Conservation (phyloP, 2,797 vertebrate genomes). For the Loriculus beryllinus region DNA sequence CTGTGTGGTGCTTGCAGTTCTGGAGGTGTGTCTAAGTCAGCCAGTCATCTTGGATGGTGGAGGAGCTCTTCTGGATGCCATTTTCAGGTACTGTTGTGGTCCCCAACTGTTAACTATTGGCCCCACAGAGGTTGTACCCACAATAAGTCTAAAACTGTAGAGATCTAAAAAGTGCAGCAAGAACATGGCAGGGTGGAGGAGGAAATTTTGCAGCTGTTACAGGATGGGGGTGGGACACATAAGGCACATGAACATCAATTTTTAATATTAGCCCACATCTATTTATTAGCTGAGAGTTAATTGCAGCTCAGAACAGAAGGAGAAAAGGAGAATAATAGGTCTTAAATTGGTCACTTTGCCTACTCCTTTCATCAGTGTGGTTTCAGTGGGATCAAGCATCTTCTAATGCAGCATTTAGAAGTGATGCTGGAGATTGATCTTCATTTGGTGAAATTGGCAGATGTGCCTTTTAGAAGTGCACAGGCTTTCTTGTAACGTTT, state of each 20-base stretch:
- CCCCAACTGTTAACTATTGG: neutral
- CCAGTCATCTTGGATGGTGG: neutral
- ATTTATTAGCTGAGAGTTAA: conserved; percentile 58
- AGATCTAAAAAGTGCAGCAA: neutral
- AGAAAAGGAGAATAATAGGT: conserved; percentile 36
- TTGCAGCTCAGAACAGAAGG: conserved; percentile 33
- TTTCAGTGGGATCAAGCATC: conserved; percentile 21
- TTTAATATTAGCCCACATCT: conserved; percentile 54
- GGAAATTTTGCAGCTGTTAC: conserved; percentile 25
- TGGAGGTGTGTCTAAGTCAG: neutral
- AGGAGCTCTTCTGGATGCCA: neutral
- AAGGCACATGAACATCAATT: conserved; percentile 5
- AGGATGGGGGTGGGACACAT: conserved; percentile 9
- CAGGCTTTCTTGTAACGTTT: neutral
- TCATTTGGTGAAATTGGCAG: neutral
- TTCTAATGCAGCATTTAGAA: conserved; percentile 22
- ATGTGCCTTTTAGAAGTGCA: neutral
- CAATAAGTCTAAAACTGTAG: neutral
- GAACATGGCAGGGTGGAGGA: conserved; percentile 1
- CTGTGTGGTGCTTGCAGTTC: neutral
- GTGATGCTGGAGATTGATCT: neutral
- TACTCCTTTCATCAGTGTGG: conserved; percentile 4
- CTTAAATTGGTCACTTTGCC: conserved; percentile 54
- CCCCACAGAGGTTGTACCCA: neutral
- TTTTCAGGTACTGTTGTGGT: neutral